These are phyloP conservation scores for Lasioglossum malachurum DNA, from an alignment of 2,888 invertebrate genomes.

Conservation along the genomic window DNA sequence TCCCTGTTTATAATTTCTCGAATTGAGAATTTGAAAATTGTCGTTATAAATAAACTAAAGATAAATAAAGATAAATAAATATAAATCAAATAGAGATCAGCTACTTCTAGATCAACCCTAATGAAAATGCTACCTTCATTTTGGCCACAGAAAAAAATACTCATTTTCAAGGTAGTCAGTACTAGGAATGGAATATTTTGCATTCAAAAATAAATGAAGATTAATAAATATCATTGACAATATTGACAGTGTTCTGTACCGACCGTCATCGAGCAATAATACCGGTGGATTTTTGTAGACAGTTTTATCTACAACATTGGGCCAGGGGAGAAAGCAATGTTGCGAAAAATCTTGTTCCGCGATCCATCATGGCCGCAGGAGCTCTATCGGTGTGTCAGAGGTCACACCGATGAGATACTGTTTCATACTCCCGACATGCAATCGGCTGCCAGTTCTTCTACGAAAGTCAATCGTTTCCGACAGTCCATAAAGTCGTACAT, in stretches of 20 bases:
- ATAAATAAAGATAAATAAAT: too few relatives aligned
- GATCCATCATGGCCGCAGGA: constrained; percentile 57
- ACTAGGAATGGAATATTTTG: too few relatives aligned
- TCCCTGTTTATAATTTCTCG: too few relatives aligned
- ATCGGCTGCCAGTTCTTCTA: constrained; percentile 78
- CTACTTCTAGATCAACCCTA: too few relatives aligned
- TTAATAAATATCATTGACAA: neutral
- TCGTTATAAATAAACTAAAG: too few relatives aligned
- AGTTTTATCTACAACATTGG: neutral
- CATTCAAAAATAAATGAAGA: neutral
- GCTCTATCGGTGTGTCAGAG: constrained; percentile 80
- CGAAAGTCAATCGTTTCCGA: constrained; percentile 67
- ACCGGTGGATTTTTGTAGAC: neutral
- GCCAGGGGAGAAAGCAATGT: neutral
- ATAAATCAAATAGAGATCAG: too few relatives aligned
- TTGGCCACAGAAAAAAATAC: neutral
- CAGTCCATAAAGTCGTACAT: constrained; percentile 19
- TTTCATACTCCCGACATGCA: constrained; percentile 75
- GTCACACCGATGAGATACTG: constrained; percentile 82
- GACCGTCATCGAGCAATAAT: neutral
- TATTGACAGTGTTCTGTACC: neutral
- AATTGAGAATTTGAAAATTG: too few relatives aligned
- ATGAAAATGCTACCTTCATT: too few relatives aligned
- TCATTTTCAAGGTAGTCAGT: neutral
- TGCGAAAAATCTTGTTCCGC: constrained; percentile 46